Conservation (phyloP, 2,888 invertebrate genomes). For the Torymus tubicola region DNA sequence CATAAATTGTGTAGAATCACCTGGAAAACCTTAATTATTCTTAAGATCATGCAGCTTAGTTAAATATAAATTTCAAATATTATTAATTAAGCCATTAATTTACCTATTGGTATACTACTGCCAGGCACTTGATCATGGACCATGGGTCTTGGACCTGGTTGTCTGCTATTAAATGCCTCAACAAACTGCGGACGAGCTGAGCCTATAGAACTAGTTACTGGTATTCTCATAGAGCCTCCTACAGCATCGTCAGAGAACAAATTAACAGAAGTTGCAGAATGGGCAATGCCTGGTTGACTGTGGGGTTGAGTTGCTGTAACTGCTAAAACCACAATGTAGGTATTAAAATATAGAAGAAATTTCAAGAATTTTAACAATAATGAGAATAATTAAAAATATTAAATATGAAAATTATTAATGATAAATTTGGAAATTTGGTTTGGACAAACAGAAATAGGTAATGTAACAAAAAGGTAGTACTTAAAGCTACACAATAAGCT, state of each 20-base stretch:
- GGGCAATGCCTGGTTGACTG: slow-evolving; percentile 53
- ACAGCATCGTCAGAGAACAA: slow-evolving; percentile 51
- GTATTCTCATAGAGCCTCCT: slow-evolving; percentile 53
- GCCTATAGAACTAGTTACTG: slow-evolving; percentile 56
- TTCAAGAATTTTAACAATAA: too few species aligned
- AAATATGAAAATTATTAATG: too few species aligned
- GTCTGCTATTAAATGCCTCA: slow-evolving; percentile 48
- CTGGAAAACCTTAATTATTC: slow-evolving; percentile 45
- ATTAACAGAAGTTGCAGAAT: slow-evolving; percentile 55
- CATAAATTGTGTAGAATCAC: slow-evolving; percentile 51
- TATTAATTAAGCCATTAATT: slow-evolving; percentile 1
- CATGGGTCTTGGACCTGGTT: slow-evolving; percentile 49
- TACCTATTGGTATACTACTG: slow-evolving; percentile 50
- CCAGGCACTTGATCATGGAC: slow-evolving; percentile 56
- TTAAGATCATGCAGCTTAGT: slow-evolving; percentile 12
- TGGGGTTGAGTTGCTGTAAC: slow-evolving; percentile 55
- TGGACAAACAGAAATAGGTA: too few species aligned
- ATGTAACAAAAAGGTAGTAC: too few species aligned
- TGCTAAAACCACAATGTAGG: slow-evolving; percentile 1
- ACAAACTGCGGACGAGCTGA: slow-evolving; percentile 55
- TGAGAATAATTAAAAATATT: too few species aligned
- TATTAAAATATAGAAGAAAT: neutral
- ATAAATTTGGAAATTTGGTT: too few species aligned
- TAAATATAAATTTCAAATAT: neutral
- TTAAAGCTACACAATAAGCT: too few species aligned